Evolutionary conservation across 2,797 vertebrate species (phyloP).

Genomic region (Alcedo atthis): DNA sequence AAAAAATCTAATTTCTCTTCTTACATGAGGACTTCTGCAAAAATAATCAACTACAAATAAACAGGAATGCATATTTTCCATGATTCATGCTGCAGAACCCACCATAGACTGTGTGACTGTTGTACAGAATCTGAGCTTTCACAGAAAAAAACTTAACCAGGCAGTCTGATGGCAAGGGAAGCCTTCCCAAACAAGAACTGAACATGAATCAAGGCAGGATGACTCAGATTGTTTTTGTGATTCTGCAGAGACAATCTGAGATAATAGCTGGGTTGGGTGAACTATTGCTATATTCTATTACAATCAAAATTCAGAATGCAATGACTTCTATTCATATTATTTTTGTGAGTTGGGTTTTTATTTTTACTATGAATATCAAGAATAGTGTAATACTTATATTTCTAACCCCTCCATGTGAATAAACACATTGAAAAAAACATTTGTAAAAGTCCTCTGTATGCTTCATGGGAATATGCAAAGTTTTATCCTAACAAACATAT

Average conservation of each 20-base stretch:
- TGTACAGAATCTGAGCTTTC: slow-evolving; percentile 10
- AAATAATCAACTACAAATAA: slow-evolving; percentile 34
- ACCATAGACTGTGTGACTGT: background rate
- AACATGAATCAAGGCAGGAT: slow-evolving; percentile 44
- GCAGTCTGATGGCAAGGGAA: background rate
- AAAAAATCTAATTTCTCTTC: background rate
- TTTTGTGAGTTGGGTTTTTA: background rate
- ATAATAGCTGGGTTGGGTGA: slow-evolving; percentile 58
- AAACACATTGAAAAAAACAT: background rate
- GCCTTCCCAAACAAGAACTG: slow-evolving; percentile 58
- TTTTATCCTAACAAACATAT: background rate
- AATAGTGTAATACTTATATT: background rate
- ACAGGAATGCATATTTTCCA: slow-evolving; percentile 30
- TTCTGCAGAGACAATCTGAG: slow-evolving; percentile 56
- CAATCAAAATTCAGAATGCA: slow-evolving; percentile 29
- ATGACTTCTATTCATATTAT: background rate
- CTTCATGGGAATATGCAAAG: background rate
- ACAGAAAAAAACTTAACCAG: background rate
- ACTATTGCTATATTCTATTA: slow-evolving; percentile 52
- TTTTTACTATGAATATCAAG: background rate
- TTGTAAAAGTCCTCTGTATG: background rate
- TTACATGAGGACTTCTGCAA: background rate
- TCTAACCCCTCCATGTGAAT: background rate
- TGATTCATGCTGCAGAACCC: slow-evolving; percentile 45
- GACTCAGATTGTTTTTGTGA: slow-evolving; percentile 66